Evolutionary conservation across 2,888 invertebrate species (phyloP).

Genomic region (Patella caerulea): DNA sequence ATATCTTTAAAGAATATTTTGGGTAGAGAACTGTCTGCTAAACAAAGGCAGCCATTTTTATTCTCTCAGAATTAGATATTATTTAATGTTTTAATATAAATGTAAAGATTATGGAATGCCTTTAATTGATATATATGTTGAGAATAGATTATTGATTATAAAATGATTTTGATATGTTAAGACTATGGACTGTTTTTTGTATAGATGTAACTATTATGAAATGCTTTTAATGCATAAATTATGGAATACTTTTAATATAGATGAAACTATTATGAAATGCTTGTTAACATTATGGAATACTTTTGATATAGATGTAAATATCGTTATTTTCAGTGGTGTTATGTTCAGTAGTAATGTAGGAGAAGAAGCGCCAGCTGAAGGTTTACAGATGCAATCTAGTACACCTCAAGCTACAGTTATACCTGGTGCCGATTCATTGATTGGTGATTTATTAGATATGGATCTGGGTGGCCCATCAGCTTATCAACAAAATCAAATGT

Average conservation of each 20-base stretch:
- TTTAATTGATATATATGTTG: too few species aligned
- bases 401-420: constrained; percentile 75
- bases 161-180: too few species aligned
- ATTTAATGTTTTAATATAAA: too few species aligned
- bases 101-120: too few species aligned
- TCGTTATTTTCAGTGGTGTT: constrained; percentile 35
- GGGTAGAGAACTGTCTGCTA: too few species aligned
- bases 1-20: too few species aligned
- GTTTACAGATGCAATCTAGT: constrained; percentile 47
- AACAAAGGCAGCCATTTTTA: too few species aligned
- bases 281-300: background rate
- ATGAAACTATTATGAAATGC: background rate
- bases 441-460: constrained; percentile 96
- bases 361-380: constrained; percentile 18
- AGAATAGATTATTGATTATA: too few species aligned
- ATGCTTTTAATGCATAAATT: background rate
- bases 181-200: background rate
- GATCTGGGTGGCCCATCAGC: constrained; percentile 82
- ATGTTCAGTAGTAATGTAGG: constrained; percentile 31
- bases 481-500: constrained; percentile 67
- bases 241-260: background rate
- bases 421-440: constrained; percentile 89
- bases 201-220: background rate
- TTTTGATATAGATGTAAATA: background rate
- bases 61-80: too few species aligned